Evolutionary conservation across 2,888 invertebrate genomes (phyloP).

Genomic region (Campoletis raptor): DNA sequence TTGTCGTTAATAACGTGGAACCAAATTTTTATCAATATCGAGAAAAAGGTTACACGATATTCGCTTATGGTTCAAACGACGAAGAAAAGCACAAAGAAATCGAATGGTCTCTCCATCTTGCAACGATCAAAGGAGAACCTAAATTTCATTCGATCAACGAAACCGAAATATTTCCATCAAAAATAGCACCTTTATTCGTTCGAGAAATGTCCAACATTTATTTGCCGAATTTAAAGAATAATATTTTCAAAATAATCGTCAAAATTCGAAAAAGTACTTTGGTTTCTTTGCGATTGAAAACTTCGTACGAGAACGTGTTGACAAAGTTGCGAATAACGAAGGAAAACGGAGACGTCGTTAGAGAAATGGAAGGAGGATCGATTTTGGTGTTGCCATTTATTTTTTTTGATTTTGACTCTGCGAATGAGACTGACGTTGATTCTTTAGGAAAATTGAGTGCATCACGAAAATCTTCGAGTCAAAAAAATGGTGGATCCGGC

Average conservation of each 20-base stretch:
- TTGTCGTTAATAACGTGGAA: conserved; percentile 69
- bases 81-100: conserved; percentile 64
- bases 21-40: conserved; percentile 66
- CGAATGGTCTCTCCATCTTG: conserved; percentile 74
- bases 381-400: conserved; percentile 72
- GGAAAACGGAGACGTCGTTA: conserved; percentile 47
- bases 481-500: conserved; percentile 29
- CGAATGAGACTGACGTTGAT: background rate
- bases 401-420: conserved; percentile 15
- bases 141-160: conserved; percentile 63
- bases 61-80: conserved; percentile 75
- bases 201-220: conserved; percentile 72
- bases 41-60: conserved; percentile 75
- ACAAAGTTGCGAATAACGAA: conserved; percentile 67
- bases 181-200: conserved; percentile 51
- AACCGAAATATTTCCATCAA: background rate
- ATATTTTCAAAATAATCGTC: conserved; percentile 70
- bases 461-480: conserved; percentile 26
- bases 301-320: conserved; percentile 70
- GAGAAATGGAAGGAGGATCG: conserved; percentile 64
- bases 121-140: conserved; percentile 74
- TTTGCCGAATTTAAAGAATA: conserved; percentile 72
- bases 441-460: conserved; percentile 18
- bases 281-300: conserved; percentile 71
- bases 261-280: conserved; percentile 38